Percentiles rank a stretch among this genome's conserved stretches.
Evolutionary conservation across 2,888 invertebrate genomes (phyloP).

Genomic region (Salticus scenicus): DNA sequence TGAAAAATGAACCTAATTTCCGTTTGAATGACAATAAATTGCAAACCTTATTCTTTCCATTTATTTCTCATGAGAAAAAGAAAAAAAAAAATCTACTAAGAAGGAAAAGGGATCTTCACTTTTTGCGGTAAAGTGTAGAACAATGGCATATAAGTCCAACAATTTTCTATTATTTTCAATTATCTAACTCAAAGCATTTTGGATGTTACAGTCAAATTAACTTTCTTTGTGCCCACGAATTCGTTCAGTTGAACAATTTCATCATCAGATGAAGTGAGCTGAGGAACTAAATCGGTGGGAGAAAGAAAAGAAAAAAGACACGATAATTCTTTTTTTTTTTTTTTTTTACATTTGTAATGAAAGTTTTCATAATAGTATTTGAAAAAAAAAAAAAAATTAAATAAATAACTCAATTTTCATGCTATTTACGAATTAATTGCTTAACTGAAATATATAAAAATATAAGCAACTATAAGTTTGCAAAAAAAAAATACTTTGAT

Average conservation of each 20-base stretch:
- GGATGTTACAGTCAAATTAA: conserved; percentile 63
- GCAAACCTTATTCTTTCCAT: conserved; percentile 7
- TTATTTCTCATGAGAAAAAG: neutral
- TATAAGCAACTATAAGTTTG: too few relatives aligned
- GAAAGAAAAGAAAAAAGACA: too few relatives aligned
- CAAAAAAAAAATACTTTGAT: too few relatives aligned
- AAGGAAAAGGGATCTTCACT: neutral
- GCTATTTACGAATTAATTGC: conserved; percentile 22
- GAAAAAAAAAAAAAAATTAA: too few relatives aligned
- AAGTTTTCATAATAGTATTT: conserved; percentile 25
- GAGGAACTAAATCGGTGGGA: neutral
- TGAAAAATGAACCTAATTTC: conserved; percentile 11
- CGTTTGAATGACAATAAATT: conserved; percentile 11
- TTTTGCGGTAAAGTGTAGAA: neutral
- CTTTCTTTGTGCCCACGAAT: conserved; percentile 33
- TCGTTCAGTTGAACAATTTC: conserved; percentile 52
- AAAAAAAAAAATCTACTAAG: neutral
- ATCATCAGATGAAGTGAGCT: conserved; percentile 22
- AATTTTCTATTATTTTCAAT: conserved; percentile 61
- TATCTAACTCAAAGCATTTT: conserved; percentile 30
- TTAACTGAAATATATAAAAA: neutral
- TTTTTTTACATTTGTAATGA: conserved; percentile 11
- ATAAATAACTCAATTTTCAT: conserved; percentile 38
- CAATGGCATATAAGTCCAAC: conserved; percentile 29
- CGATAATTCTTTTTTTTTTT: neutral